phyloP scores from a whole-genome alignment of 2,113 vertebrate genomes.

The Tetrao urogallus region DNA sequence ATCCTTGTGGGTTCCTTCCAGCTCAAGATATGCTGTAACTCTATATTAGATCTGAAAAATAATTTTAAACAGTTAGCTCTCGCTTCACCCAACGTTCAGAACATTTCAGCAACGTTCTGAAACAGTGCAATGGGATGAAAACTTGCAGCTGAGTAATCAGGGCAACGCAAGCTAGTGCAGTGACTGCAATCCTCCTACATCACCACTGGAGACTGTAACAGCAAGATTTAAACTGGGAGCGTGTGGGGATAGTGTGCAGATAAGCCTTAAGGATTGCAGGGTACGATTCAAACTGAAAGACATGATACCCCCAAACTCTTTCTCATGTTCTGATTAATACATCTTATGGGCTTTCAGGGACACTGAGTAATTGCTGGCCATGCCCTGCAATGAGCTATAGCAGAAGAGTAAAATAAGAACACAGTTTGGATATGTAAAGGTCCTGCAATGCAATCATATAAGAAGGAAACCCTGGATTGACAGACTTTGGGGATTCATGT shows the following conservation, averaged over 20 bases:
- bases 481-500: too few relatives aligned
- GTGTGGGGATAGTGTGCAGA: fast-evolving
- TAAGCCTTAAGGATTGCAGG: background rate
- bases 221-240: background rate
- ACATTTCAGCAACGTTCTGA: background rate
- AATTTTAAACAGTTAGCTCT: background rate
- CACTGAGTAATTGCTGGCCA: fast-evolving
- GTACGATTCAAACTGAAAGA: background rate
- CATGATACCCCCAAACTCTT: background rate
- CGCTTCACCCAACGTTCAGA: too few relatives aligned
- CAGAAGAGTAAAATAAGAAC: background rate
- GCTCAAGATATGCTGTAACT: too few relatives aligned
- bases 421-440: fast-evolving
- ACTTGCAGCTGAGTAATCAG: background rate
- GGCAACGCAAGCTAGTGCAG: background rate
- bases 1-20: too few relatives aligned
- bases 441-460: fast-evolving
- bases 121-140: fast-evolving
- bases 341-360: background rate
- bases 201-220: fast-evolving
- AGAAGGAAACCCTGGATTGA: fast-evolving
- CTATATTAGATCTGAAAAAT: background rate
- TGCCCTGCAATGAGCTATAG: background rate
- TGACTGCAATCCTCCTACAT: fast-evolving
- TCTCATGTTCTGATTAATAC: fast-evolving